These are phyloP conservation scores for Dicerorhinus sumatrensis DNA, from an alignment of 2,113 vertebrate species.

Conservation along the genomic window DNA sequence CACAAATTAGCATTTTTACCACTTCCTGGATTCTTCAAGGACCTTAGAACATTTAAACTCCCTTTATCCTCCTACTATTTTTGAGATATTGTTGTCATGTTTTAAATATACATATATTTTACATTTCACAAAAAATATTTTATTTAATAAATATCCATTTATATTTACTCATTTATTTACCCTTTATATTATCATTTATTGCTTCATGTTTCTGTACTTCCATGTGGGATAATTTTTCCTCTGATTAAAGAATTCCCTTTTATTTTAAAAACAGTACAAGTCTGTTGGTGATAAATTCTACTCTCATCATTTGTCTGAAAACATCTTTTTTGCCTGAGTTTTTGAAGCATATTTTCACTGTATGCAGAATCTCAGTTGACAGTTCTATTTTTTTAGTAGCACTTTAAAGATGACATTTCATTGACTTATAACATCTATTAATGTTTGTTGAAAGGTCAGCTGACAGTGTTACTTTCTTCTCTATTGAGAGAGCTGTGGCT, in stretches of 20 bases:
- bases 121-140: neutral
- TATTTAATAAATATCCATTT: neutral
- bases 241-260: neutral
- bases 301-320: neutral
- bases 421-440: neutral
- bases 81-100: neutral
- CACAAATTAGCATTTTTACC: neutral
- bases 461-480: neutral
- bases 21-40: neutral
- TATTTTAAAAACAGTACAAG: neutral
- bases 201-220: neutral
- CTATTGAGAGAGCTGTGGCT: neutral
- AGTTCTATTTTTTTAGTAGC: neutral
- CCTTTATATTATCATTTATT: neutral
- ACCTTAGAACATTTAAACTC: neutral
- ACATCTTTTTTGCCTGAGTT: neutral
- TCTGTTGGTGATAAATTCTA: neutral
- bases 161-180: neutral
- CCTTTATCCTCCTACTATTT: neutral
- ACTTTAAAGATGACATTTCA: neutral
- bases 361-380: neutral
- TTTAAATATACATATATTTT: conserved; percentile 3
- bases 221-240: neutral
- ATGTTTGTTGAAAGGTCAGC: neutral
- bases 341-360: neutral